Evolutionary conservation across 2,888 invertebrate species (phyloP).

Genomic region (Tetanocera ferruginea): DNA sequence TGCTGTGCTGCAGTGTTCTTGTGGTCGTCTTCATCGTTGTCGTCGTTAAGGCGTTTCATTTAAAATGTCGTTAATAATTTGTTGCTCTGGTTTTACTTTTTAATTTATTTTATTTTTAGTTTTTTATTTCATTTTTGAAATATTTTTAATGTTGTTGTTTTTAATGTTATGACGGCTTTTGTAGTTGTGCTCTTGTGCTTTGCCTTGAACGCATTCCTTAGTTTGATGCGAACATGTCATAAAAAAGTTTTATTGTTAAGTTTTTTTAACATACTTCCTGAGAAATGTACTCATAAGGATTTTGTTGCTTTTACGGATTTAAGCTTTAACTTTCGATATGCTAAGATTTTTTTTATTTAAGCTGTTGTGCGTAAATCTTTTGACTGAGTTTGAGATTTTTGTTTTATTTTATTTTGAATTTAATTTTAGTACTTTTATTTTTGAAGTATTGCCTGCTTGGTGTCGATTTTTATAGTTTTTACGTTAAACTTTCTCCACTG

Average conservation of each 20-base stretch:
- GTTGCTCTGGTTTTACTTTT: slow-evolving; percentile 49
- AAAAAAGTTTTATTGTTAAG: slow-evolving; percentile 38
- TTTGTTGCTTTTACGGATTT: not conserved
- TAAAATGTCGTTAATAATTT: slow-evolving; percentile 65
- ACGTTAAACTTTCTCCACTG: too few species aligned
- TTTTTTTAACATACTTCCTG: slow-evolving; percentile 34
- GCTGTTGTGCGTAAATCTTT: too few species aligned
- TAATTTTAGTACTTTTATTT: too few species aligned
- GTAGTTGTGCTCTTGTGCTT: not conserved
- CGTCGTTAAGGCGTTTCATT: slow-evolving; percentile 51
- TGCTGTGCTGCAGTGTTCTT: not conserved
- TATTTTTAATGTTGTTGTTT: slow-evolving; percentile 18
- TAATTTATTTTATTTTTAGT: slow-evolving; percentile 37
- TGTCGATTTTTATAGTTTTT: too few species aligned
- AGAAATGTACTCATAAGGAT: slow-evolving; percentile 18
- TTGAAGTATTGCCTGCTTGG: too few species aligned
- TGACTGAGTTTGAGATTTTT: too few species aligned
- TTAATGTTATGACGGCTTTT: not conserved
- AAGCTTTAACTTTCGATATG: too few species aligned
- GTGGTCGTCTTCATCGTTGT: not conserved
- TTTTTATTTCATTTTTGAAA: not conserved
- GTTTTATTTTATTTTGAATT: too few species aligned
- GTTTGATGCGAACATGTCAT: slow-evolving; percentile 26
- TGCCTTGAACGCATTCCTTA: slow-evolving; percentile 21
- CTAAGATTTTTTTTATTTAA: too few species aligned